Conservation (phyloP, 2,113 vertebrate species). For the Gallinago paraguaiae region DNA sequence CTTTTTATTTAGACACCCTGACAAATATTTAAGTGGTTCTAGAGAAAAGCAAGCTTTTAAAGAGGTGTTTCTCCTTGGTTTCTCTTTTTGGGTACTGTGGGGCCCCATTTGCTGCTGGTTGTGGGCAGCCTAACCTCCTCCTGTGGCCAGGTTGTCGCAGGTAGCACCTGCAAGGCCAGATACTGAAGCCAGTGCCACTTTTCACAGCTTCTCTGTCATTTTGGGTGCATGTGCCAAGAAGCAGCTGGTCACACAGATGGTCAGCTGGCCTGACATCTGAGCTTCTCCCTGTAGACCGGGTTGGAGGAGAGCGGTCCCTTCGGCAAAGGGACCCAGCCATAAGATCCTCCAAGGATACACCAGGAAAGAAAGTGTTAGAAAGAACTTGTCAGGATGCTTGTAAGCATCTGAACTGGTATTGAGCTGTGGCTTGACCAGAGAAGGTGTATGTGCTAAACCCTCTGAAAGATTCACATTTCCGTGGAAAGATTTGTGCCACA, state of each 20-base stretch:
- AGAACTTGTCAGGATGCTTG: neutral
- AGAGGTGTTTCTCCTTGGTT: neutral
- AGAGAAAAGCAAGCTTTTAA: neutral
- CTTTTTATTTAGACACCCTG: neutral
- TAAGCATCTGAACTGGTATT: neutral
- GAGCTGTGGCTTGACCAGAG: neutral
- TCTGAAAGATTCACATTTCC: neutral
- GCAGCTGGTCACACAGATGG: neutral
- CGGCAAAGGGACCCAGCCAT: neutral
- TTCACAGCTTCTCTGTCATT: neutral
- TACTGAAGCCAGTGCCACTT: neutral
- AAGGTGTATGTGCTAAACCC: neutral
- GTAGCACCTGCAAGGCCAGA: neutral
- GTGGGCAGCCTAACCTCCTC: neutral
- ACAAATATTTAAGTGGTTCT: neutral
- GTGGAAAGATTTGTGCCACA: neutral
- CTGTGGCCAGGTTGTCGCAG: neutral
- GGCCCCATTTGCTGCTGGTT: fast-evolving
- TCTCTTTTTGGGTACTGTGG: neutral
- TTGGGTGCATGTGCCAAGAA: neutral
- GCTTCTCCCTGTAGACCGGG: neutral
- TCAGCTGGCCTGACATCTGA: neutral
- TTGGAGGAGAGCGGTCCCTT: neutral
- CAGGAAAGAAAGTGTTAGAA: neutral
- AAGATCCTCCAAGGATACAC: neutral